Percentiles rank a stretch among this genome's conserved stretches.
Evolutionary conservation across 2,888 invertebrate species (phyloP).

Genomic region (Cylindroiulus punctatus): DNA sequence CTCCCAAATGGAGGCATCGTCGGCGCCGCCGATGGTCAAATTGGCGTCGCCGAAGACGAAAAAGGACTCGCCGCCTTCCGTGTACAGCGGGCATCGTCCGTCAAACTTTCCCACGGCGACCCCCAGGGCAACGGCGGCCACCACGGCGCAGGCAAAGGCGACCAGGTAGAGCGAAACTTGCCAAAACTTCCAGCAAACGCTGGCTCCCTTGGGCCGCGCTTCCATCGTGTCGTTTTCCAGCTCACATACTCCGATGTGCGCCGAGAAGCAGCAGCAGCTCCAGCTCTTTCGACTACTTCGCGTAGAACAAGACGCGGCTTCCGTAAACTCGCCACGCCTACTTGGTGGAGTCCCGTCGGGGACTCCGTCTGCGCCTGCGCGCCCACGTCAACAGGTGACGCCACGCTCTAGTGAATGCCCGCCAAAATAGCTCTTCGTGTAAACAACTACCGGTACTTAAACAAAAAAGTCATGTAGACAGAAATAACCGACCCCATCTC

Average conservation of each 20-base stretch:
- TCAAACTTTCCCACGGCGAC: constrained; percentile 50
- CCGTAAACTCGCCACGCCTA: no score
- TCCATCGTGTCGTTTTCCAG: neutral
- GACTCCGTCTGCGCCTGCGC: neutral
- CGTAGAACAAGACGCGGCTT: neutral
- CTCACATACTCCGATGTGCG: no score
- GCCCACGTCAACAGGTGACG: no score
- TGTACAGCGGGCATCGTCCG: constrained; percentile 56
- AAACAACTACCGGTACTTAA: no score
- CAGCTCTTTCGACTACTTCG: neutral
- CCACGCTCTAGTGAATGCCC: no score
- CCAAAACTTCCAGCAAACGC: constrained; percentile 55
- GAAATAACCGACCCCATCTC: no score
- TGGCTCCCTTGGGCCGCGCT: neutral
- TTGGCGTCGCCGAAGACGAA: neutral
- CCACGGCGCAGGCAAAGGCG: constrained; percentile 54
- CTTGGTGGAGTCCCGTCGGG: neutral
- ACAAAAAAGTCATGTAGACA: no score
- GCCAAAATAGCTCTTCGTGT: no score
- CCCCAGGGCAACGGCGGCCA: constrained; percentile 56
- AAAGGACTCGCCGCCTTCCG: neutral
- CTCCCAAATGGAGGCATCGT: constrained; percentile 45
- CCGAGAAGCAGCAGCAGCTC: neutral
- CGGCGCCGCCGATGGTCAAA: neutral
- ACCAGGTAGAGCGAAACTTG: constrained; percentile 55